Base-by-base conservation (phyloP, 2,113 vertebrate species). In the Mesitornis unicolor region DNA sequence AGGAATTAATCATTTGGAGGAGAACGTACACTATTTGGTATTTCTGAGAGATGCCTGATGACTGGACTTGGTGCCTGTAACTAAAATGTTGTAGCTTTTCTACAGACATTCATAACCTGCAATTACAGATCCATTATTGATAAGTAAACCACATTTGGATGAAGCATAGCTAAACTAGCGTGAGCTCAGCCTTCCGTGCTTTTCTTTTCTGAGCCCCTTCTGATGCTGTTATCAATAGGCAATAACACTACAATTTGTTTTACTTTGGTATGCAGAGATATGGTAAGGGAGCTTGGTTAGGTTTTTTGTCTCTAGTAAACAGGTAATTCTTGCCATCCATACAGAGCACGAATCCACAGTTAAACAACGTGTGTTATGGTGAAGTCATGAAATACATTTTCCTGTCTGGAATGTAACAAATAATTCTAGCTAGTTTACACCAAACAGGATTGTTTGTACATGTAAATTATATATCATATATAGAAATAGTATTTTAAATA, bases 161-260 rank as follows among this genome's bases (percentile, higher is more conserved):
- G 31, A 78, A 74, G 25, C 21, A 61, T 2, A 84, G 36, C n/a
- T 78, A 45, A 77, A 53, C 6, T 14, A 78, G 16, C 16, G 28
- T 45, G 35, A 13, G 26, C 78, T 90, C 47, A 35, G 33, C 42
- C 51, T 61, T 71, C 16, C 48, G 28, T 35, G 33, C 33, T 50
- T 45, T 48, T 69, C 20, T 6, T 24, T 13, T 0, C 5, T 3
- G 3, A 6, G 5, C 9, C 5, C 7, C 16, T 74, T 43, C 22
- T 28, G 11, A 5, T 50, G 47, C 15, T 57, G 36, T 29, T 57
- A 47, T 21, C 4, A 0, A 56, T 8, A 78, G 28, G 21, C 20
- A 88, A 64, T 54, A 26, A 35, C 47, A 50, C 2, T 31, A 65
- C 38, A 2, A n/a, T 8, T 50, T 61, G 16, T 35, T 90, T 86